Evolutionary conservation across 2,113 vertebrate species (phyloP).

Genomic region (Pleuronectes platessa): DNA sequence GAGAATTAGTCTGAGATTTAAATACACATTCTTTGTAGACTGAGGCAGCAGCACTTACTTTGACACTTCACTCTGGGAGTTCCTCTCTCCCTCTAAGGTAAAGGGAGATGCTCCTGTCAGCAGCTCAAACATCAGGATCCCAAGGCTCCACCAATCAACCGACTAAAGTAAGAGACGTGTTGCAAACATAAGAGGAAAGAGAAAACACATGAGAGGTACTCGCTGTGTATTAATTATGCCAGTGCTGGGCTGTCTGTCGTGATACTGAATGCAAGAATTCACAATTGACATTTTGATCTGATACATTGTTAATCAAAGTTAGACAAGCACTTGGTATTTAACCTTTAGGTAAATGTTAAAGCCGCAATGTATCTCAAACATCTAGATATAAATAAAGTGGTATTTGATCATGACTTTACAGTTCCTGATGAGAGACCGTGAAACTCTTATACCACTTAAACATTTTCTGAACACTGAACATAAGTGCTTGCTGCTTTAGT

Average conservation of each 20-base stretch:
- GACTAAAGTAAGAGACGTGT: constrained; percentile 74
- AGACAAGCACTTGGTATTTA: neutral
- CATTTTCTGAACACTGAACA: too few species aligned
- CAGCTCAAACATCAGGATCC: constrained; percentile 92
- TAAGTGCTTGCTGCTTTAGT: too few species aligned
- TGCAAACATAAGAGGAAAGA: neutral
- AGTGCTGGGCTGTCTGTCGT: neutral
- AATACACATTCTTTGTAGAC: constrained; percentile 1
- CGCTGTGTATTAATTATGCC: neutral
- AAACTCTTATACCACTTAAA: neutral
- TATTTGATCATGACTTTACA: neutral
- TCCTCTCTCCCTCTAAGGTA: constrained; percentile 92
- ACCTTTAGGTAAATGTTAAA: neutral
- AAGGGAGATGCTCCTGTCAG: constrained; percentile 92
- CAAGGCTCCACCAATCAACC: constrained; percentile 95
- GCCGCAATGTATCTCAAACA: neutral
- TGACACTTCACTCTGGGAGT: constrained; percentile 92
- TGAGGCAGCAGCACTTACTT: constrained; percentile 80
- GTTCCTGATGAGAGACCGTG: neutral
- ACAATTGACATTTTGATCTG: neutral
- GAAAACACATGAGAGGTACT: neutral
- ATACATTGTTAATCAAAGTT: neutral
- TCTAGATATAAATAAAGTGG: neutral
- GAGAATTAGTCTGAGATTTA: neutral
- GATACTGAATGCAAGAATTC: neutral